Conservation (phyloP, 1,140 invertebrate genomes). For the Asbolus verrucosus region DNA sequence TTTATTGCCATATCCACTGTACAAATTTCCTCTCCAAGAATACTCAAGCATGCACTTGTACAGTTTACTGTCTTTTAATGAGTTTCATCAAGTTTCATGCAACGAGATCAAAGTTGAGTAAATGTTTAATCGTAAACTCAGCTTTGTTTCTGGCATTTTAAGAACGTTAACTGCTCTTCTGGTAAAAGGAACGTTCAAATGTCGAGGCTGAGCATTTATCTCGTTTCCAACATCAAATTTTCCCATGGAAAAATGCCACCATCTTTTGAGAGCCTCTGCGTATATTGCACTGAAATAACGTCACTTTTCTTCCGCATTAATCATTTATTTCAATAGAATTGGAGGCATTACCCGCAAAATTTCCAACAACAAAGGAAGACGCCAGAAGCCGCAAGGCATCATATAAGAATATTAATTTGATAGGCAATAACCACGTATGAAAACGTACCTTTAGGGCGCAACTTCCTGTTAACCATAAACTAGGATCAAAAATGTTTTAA, state of each 20-base stretch:
- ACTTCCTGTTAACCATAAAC: background rate
- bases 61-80: background rate
- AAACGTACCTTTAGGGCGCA: background rate
- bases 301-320: constrained; percentile 2
- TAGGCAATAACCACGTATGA: background rate
- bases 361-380: background rate
- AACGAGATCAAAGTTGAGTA: too few relatives aligned
- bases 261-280: background rate
- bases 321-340: constrained; percentile 3
- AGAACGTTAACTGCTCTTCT: too few relatives aligned
- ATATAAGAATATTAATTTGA: constrained; percentile 9
- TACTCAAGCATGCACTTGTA: too few relatives aligned
- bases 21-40: background rate
- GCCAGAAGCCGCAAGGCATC: background rate
- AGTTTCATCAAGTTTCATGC: background rate
- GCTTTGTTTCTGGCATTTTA: too few relatives aligned
- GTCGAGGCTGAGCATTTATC: too few relatives aligned
- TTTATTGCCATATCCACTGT: constrained; percentile 1
- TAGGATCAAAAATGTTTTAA: constrained; percentile 1
- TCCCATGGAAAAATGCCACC: too few relatives aligned
- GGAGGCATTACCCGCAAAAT: background rate
- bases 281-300: background rate
- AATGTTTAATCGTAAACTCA: too few relatives aligned
- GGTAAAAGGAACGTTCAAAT: too few relatives aligned
- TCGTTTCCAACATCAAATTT: too few relatives aligned